Percentiles rank a stretch among this genome's conserved stretches.
phyloP scores from a whole-genome alignment of 2,888 invertebrate species.

The Rutpela maculata region DNA sequence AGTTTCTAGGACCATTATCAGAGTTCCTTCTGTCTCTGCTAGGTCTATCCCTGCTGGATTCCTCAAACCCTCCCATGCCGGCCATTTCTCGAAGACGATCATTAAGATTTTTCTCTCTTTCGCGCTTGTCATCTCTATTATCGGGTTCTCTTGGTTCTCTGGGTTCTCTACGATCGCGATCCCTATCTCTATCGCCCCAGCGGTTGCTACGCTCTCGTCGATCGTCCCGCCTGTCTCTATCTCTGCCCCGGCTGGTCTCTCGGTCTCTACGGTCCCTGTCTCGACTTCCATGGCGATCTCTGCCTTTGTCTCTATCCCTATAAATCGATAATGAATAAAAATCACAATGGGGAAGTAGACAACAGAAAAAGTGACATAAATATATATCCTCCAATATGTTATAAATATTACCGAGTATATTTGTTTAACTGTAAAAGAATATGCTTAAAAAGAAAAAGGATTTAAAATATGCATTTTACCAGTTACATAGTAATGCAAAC shows the following conservation, averaged over 20 bases:
- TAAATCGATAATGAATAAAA: constrained; percentile 35
- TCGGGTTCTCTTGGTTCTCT: constrained; percentile 25
- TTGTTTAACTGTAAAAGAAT: too few relatives aligned
- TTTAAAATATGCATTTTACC: too few relatives aligned
- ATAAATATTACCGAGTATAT: too few relatives aligned
- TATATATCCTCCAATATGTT: too few relatives aligned
- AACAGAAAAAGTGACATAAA: too few relatives aligned
- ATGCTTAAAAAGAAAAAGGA: too few relatives aligned
- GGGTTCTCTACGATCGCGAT: constrained; percentile 47
- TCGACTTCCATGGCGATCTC: constrained; percentile 62
- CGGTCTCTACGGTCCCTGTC: constrained; percentile 66
- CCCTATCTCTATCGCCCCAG: constrained; percentile 64
- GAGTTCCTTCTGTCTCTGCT: constrained; percentile 26
- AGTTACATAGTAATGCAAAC: not conserved
- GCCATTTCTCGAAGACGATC: constrained; percentile 69
- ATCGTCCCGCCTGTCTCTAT: constrained; percentile 58
- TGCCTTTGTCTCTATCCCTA: constrained; percentile 65
- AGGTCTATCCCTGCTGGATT: constrained; percentile 45
- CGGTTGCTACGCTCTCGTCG: constrained; percentile 59
- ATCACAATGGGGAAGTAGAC: too few relatives aligned
- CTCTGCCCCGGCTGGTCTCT: constrained; percentile 65
- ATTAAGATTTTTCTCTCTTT: constrained; percentile 66
- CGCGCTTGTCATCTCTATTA: constrained; percentile 57
- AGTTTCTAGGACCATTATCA: constrained; percentile 31
- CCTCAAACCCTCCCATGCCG: constrained; percentile 58